phyloP scores from a whole-genome alignment of 2,113 vertebrate genomes.

The Apistogramma diplotaenia region DNA sequence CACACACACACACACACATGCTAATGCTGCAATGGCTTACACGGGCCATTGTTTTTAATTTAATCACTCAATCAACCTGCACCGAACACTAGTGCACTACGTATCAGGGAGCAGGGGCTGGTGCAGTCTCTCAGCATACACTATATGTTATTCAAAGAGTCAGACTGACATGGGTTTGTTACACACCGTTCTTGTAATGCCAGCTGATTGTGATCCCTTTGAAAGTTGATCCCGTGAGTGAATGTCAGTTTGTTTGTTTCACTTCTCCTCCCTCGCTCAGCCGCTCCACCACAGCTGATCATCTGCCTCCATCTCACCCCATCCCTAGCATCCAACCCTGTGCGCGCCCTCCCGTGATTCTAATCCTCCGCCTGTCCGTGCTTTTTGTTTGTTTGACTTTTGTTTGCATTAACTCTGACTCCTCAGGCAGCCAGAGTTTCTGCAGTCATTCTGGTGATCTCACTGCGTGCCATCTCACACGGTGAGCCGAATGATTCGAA shows the following conservation, averaged over 20 bases:
- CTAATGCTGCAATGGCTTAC: slow-evolving; percentile 14
- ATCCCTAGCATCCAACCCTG: neutral
- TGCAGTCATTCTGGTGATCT: no score
- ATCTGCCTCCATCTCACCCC: neutral
- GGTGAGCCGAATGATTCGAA: neutral
- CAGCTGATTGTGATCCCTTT: neutral
- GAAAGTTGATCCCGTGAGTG: neutral
- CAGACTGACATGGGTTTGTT: neutral
- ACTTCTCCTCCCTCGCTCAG: neutral
- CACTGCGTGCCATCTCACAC: no score
- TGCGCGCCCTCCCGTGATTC: no score
- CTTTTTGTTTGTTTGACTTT: neutral
- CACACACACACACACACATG: no score
- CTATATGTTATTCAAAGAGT: neutral
- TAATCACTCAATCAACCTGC: slow-evolving; percentile 12
- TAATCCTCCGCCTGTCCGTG: no score
- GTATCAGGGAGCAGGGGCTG: slow-evolving; percentile 21
- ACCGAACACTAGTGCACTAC: neutral
- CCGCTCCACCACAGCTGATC: neutral
- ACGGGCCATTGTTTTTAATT: neutral
- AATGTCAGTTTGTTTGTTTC: neutral
- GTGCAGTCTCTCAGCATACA: neutral
- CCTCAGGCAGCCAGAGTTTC: neutral
- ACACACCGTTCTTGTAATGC: neutral
- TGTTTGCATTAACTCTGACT: neutral